These are phyloP conservation scores for Columba livia DNA, from an alignment of 2,113 vertebrate species.

Conservation along the genomic window DNA sequence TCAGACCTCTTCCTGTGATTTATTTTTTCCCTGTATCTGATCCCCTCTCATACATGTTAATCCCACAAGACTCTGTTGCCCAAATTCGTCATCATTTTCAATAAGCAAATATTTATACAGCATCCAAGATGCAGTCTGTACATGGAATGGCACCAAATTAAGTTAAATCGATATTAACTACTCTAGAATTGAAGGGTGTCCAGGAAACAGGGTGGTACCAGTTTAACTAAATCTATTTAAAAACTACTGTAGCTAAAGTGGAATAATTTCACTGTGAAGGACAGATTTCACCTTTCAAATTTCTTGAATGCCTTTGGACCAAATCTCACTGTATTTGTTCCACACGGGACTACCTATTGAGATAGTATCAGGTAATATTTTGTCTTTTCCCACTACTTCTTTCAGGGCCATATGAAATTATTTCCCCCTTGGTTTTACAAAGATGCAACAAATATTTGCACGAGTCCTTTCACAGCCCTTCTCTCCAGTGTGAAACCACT, in stretches of 20 bases:
- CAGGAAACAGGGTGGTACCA: background rate
- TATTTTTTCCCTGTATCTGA: background rate
- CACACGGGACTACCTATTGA: background rate
- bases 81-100: background rate
- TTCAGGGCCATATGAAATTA: background rate
- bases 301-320: background rate
- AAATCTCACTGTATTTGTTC: background rate
- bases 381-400: background rate
- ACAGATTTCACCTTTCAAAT: background rate
- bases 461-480: background rate
- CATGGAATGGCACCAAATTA: background rate
- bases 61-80: background rate
- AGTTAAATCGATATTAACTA: background rate
- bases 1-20: background rate
- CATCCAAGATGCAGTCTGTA: background rate
- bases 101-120: conserved; percentile 33
- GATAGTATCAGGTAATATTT: background rate
- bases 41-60: background rate
- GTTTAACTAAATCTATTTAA: background rate
- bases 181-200: background rate
- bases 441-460: background rate
- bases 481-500: background rate
- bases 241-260: background rate
- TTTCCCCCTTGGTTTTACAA: background rate
- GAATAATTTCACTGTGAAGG: background rate